Conservation (phyloP, 1,140 invertebrate species). For the Aphis gossypii region DNA sequence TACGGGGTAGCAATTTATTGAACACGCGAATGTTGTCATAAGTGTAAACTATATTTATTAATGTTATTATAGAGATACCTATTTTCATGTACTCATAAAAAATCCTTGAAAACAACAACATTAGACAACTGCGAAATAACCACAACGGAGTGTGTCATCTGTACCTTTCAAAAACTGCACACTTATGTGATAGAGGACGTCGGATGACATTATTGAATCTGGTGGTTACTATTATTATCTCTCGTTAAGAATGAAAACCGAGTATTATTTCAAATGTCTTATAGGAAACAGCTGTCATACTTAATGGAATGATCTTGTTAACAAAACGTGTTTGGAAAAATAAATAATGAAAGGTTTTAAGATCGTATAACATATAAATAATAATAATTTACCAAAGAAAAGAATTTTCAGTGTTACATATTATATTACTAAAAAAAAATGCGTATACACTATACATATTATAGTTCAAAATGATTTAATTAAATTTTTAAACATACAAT, state of each 20-base stretch:
- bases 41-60: slow-evolving; percentile 36
- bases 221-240: background rate
- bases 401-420: background rate
- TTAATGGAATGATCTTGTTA: background rate
- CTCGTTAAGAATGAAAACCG: background rate
- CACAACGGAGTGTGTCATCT: background rate
- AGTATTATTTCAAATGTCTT: background rate
- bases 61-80: background rate
- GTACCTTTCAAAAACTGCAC: background rate
- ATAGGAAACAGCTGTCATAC: background rate
- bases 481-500: too few relatives aligned
- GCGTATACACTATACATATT: too few relatives aligned
- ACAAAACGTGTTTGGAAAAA: background rate
- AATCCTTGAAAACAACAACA: slow-evolving; percentile 5
- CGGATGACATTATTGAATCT: background rate
- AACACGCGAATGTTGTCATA: background rate
- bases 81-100: background rate
- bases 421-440: too few relatives aligned
- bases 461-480: too few relatives aligned
- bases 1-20: slow-evolving; percentile 28
- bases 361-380: background rate
- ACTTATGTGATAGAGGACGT: background rate
- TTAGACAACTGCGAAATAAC: background rate
- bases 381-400: background rate
- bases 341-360: background rate